phyloP scores from a whole-genome alignment of 2,888 invertebrate species.

The Polydesmus complanatus region DNA sequence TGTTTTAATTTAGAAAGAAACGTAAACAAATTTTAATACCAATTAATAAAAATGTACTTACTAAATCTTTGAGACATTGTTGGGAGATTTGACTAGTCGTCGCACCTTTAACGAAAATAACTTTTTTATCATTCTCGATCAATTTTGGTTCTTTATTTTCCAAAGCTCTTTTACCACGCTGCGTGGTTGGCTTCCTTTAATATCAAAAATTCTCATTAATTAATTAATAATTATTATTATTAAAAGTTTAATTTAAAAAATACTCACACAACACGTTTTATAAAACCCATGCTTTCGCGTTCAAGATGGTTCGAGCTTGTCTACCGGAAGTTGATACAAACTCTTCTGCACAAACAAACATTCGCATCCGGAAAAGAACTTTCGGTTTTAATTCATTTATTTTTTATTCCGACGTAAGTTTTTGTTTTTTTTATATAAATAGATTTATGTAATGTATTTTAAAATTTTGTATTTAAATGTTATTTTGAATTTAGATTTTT shows the following conservation, averaged over 20 bases:
- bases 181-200: slow-evolving; percentile 71
- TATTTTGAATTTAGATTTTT: too few relatives aligned
- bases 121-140: slow-evolving; percentile 70
- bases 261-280: slow-evolving; percentile 35
- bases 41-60: slow-evolving; percentile 28
- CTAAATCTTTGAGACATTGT: slow-evolving; percentile 71
- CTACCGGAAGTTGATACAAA: too few relatives aligned
- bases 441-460: too few relatives aligned
- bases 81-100: slow-evolving; percentile 47
- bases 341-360: too few relatives aligned
- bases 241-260: slow-evolving; percentile 12
- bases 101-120: slow-evolving; percentile 70
- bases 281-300: slow-evolving; percentile 29
- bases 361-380: too few relatives aligned
- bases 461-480: too few relatives aligned
- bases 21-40: slow-evolving; percentile 1
- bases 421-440: too few relatives aligned
- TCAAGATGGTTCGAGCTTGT: too few relatives aligned
- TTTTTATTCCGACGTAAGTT: too few relatives aligned
- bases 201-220: slow-evolving; percentile 24
- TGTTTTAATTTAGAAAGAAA: background rate
- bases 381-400: too few relatives aligned
- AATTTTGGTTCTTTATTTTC: slow-evolving; percentile 70
- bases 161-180: slow-evolving; percentile 71
- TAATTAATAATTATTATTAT: background rate